Conservation (phyloP, 2,797 vertebrate species). For the Cyclura pinguis region DNA sequence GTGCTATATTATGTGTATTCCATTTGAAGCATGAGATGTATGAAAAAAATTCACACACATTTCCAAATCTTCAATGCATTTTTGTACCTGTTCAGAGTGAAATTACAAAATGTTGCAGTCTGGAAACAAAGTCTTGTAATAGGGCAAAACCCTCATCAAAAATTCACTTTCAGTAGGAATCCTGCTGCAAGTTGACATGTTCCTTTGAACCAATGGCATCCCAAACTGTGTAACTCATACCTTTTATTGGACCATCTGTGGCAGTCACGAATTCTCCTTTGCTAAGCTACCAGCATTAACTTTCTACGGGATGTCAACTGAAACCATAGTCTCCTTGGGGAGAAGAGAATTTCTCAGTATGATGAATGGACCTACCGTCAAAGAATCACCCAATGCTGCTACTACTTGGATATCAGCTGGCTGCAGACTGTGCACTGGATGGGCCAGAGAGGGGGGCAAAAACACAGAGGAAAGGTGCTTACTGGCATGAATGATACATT, state of each 20-base stretch:
- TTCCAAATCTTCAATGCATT: not conserved
- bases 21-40: not conserved
- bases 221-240: not conserved
- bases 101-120: not conserved
- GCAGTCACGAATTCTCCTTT: conserved; percentile 40
- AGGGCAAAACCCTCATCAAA: conserved; percentile 33
- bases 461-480: not conserved
- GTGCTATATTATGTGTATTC: not conserved
- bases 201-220: no score
- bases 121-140: not conserved
- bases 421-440: conserved; percentile 86
- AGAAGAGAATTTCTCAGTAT: not conserved
- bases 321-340: not conserved
- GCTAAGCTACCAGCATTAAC: conserved; percentile 50
- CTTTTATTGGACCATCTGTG: not conserved
- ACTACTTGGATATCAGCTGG: conserved; percentile 90
- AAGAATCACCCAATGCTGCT: conserved; percentile 90
- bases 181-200: conserved; percentile 38
- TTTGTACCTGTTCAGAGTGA: not conserved
- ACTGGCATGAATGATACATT: not conserved
- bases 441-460: not conserved
- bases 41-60: not conserved
- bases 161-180: conserved; percentile 25
- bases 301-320: conserved; percentile 31
- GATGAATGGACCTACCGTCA: conserved; percentile 85